Conservation (phyloP, 2,888 invertebrate species). For the Diloba caeruleocephala region DNA sequence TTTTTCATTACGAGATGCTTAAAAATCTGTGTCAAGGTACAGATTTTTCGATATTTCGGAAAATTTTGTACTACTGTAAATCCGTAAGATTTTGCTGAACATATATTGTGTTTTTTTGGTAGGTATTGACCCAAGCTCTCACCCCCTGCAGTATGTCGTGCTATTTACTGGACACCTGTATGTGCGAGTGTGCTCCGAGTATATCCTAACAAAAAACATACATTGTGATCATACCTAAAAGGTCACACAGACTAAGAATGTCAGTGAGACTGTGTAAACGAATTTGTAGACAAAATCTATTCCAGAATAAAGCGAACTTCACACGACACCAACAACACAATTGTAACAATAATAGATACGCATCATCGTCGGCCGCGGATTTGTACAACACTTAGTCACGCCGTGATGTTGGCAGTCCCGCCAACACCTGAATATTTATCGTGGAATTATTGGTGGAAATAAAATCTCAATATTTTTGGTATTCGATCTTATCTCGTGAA, state of each 20-base stretch:
- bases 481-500: too few relatives aligned
- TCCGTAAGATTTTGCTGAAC: too few relatives aligned
- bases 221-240: constrained; percentile 14
- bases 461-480: constrained; percentile 13
- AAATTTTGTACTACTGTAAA: too few relatives aligned
- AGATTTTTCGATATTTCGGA: too few relatives aligned
- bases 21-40: too few relatives aligned
- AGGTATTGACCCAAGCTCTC: too few relatives aligned
- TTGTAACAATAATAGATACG: constrained; percentile 61
- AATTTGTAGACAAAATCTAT: constrained; percentile 41
- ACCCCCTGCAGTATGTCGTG: too few relatives aligned
- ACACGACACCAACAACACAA: constrained; percentile 65
- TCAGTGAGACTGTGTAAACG: constrained; percentile 35
- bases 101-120: too few relatives aligned
- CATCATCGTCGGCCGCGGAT: constrained; percentile 48
- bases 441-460: constrained; percentile 52
- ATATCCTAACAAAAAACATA: background rate
- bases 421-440: constrained; percentile 55
- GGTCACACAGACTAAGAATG: constrained; percentile 39
- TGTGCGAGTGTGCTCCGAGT: too few relatives aligned
- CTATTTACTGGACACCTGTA: too few relatives aligned
- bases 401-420: constrained; percentile 48
- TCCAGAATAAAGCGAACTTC: constrained; percentile 57
- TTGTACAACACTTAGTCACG: constrained; percentile 49
- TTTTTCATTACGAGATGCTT: too few relatives aligned